Percentiles rank a stretch among this genome's conserved stretches.
Evolutionary conservation across 1,140 invertebrate genomes (phyloP).

Genomic region (Chironomus striatipennis): DNA sequence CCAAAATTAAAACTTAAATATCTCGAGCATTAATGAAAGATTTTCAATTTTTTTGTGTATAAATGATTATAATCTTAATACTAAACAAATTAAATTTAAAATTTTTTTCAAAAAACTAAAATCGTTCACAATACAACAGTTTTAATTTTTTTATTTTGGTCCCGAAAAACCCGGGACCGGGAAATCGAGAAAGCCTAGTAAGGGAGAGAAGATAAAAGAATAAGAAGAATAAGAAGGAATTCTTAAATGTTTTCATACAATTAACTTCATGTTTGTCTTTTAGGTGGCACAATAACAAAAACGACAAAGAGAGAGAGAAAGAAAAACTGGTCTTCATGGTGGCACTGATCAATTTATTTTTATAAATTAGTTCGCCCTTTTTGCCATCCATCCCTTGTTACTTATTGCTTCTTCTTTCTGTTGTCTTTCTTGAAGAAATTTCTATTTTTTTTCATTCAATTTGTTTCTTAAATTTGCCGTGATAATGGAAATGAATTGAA

Average conservation of each 20-base stretch:
- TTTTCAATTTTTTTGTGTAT: no score
- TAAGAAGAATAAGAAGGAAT: background rate
- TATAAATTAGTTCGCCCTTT: background rate
- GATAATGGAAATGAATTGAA: background rate
- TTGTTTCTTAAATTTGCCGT: constrained; percentile 4
- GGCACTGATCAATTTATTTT: background rate
- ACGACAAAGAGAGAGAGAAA: background rate
- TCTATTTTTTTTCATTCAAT: background rate
- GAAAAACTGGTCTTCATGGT: background rate
- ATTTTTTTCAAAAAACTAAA: no score
- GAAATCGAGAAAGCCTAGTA: no score
- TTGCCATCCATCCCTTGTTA: background rate
- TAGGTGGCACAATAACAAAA: constrained; percentile 20
- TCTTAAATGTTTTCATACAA: constrained; percentile 22
- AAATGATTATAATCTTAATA: no score
- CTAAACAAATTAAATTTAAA: no score
- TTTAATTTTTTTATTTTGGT: no score
- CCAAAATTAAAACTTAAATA: no score
- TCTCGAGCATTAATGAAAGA: no score
- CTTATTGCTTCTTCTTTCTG: background rate
- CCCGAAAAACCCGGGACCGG: no score
- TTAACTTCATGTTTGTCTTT: constrained; percentile 18
- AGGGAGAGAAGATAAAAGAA: no score
- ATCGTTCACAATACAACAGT: no score
- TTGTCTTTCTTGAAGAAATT: no score